Evolutionary conservation across 1,140 invertebrate genomes (phyloP), one percentile per base, ranked within the genome.

Genomic region (Cylas formicarius): DNA sequence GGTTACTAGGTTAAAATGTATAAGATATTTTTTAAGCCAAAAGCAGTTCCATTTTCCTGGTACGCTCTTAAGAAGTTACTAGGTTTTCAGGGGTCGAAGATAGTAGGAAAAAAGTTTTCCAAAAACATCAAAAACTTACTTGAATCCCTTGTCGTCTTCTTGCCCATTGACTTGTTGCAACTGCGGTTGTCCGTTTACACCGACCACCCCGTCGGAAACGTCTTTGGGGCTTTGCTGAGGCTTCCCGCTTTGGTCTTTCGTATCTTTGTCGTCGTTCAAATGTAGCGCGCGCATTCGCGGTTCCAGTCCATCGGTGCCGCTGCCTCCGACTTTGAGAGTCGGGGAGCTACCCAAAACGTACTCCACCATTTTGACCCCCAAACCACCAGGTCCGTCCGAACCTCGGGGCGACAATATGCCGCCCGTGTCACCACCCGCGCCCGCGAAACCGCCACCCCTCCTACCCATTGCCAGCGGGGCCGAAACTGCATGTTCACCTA

Each of bases 301-400:
- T 58, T 89, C 86, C 27, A 74, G 51, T 3, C 32, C 44, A 2
- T 27, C 29, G 20, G 41, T 26, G 13, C 62, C 63, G n/a, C 66
- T 33, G 22, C 36, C 29, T 62, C 53, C 71, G n/a, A 77, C 73
- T 41, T 75, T 78, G 44, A 77, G 75, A 24, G 88, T 92, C 7
- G 92, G 91, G 33, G 91, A 94, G 40, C 86, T 86, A 40, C 86
- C 83, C 46, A 97, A 74, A 28, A 97, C 90, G 64, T 96, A 96
- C 70, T 97, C 92, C n/a, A 95, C 92, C 90, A 97, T 96, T 73
- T 97, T 96, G 37, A 95, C 87, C 39, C 90, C 90, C 37, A 96
- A 77, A 20, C 88, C 88, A 40, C 83, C 86, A 21, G 45, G 45
- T 55, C 76, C 73, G 61, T 80, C 77, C 28, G 74, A 75, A 27